These are phyloP conservation scores for Eolophus roseicapilla DNA, from an alignment of 2,113 vertebrate genomes.

Conservation along the genomic window DNA sequence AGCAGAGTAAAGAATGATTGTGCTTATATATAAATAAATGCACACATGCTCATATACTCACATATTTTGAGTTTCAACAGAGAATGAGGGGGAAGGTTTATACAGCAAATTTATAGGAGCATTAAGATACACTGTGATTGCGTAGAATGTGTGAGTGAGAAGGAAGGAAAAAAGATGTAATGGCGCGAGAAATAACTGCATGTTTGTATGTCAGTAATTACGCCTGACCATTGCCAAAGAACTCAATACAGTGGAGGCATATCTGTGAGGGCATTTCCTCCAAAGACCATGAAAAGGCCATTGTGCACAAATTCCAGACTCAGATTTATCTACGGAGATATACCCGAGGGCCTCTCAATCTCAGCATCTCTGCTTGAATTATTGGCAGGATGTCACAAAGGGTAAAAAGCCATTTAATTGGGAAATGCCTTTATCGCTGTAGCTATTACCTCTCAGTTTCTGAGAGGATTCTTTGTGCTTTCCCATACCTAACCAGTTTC, in stretches of 20 bases:
- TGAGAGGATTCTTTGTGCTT: not conserved
- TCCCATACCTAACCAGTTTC: not conserved
- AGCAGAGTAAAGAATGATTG: not conserved
- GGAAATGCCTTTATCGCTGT: not conserved
- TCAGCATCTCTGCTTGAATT: not conserved
- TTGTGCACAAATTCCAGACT: not conserved
- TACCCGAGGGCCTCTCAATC: not conserved
- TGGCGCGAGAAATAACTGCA: not conserved
- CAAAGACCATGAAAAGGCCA: not conserved
- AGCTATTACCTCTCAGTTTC: not conserved
- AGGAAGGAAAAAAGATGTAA: not conserved
- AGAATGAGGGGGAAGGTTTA: not conserved
- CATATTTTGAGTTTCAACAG: not conserved
- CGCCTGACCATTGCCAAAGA: not conserved
- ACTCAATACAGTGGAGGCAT: not conserved
- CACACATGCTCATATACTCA: not conserved
- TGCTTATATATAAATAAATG: slow-evolving; percentile 14
- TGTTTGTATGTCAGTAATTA: not conserved
- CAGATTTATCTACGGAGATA: not conserved
- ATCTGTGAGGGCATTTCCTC: not conserved
- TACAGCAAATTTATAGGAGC: not conserved
- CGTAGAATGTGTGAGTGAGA: not conserved
- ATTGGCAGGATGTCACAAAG: not conserved
- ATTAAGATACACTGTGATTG: not conserved
- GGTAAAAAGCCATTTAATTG: not conserved